Evolutionary conservation across 2,888 invertebrate species (phyloP).

Genomic region (Cheilosia impressa): DNA sequence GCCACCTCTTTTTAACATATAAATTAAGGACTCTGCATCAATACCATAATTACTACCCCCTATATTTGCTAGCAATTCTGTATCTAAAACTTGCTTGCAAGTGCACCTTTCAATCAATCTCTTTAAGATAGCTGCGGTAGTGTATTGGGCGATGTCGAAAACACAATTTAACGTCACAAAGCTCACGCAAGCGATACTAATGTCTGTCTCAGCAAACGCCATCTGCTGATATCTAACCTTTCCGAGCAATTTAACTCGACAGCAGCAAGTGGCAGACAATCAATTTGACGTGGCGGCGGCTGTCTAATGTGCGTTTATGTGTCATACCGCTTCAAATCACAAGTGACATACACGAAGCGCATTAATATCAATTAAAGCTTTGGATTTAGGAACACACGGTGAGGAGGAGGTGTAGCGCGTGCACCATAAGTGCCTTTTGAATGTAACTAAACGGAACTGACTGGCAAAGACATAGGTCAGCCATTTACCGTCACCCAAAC

Average conservation of each 20-base stretch:
- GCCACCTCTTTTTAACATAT: too few relatives aligned
- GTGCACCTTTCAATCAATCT: too few relatives aligned
- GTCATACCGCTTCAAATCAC: constrained; percentile 18
- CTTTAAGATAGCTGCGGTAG: too few relatives aligned
- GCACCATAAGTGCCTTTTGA: background rate
- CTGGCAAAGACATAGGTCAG: background rate
- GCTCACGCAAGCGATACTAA: constrained; percentile 32
- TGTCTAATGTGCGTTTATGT: background rate
- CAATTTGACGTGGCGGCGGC: constrained; percentile 2
- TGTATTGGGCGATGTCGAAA: too few relatives aligned
- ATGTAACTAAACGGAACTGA: background rate
- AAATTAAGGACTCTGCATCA: too few relatives aligned
- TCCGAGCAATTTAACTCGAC: constrained; percentile 40
- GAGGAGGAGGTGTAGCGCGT: background rate
- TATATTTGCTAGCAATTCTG: too few relatives aligned
- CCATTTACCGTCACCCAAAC: background rate
- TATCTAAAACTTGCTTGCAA: too few relatives aligned
- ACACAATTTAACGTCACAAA: constrained; percentile 6
- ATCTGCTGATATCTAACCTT: constrained; percentile 30
- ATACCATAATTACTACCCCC: too few relatives aligned
- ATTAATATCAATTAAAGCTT: constrained; percentile 15
- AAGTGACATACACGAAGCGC: background rate
- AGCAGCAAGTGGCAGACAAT: constrained; percentile 37
- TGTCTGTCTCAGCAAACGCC: constrained; percentile 15
- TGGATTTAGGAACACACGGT: background rate